Evolutionary conservation across 2,888 invertebrate species (phyloP).

Genomic region (Dynastes hyllus): DNA sequence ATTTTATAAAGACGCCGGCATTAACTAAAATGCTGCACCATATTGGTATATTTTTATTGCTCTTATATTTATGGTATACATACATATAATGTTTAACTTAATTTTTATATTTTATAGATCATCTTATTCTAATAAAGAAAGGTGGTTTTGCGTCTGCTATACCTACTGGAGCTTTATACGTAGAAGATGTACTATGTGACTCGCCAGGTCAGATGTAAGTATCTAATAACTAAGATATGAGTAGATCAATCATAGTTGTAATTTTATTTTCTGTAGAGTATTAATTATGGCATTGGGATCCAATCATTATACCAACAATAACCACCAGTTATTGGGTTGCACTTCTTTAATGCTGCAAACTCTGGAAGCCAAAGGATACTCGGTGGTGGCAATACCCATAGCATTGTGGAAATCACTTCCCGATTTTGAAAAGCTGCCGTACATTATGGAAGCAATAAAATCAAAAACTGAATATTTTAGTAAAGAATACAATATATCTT

Average conservation of each 20-base stretch:
- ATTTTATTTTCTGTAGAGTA: conserved; percentile 71
- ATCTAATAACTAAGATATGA: neutral
- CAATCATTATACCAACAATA: conserved; percentile 76
- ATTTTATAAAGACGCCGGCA: conserved; percentile 74
- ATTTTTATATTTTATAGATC: conserved; percentile 70
- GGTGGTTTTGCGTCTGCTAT: conserved; percentile 73
- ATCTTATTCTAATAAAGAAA: conserved; percentile 73
- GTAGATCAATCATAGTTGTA: conserved; percentile 52
- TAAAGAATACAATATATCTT: conserved; percentile 47
- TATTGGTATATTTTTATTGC: conserved; percentile 66
- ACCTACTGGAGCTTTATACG: conserved; percentile 62
- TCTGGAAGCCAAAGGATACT: conserved; percentile 75
- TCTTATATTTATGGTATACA: neutral
- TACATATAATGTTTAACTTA: too few species aligned
- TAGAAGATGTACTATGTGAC: conserved; percentile 71
- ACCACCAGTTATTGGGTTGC: conserved; percentile 71
- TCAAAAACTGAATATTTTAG: conserved; percentile 67
- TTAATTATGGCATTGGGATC: conserved; percentile 74
- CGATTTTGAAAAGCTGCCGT: conserved; percentile 77
- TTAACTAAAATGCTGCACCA: conserved; percentile 68
- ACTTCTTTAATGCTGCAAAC: conserved; percentile 74
- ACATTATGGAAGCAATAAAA: conserved; percentile 77
- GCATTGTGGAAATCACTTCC: conserved; percentile 74
- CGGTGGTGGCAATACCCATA: conserved; percentile 74
- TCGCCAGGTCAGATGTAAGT: conserved; percentile 72